These are phyloP conservation scores for Marmota flaviventris DNA, from an alignment of 2,113 vertebrate genomes.

Conservation along the genomic window DNA sequence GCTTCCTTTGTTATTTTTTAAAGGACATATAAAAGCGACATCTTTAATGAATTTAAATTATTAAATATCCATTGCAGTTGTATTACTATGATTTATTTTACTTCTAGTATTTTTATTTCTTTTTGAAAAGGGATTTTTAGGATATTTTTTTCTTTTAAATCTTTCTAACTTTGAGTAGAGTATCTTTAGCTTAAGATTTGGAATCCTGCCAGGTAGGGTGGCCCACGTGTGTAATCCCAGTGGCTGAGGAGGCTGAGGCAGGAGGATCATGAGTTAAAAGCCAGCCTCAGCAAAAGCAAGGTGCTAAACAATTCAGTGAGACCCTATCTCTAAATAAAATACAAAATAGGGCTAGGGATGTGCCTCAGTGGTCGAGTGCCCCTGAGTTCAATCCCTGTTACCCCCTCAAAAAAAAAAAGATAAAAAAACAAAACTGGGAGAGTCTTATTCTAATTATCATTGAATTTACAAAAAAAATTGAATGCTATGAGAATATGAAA, in stretches of 20 bases:
- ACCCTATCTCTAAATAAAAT: too few relatives aligned
- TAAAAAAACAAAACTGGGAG: not conserved
- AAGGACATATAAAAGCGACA: slow-evolving; percentile 70
- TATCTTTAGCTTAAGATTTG: not conserved
- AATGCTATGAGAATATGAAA: not conserved
- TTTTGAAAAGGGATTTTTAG: not conserved
- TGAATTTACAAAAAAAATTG: not conserved
- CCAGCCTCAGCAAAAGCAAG: too few relatives aligned
- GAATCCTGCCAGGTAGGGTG: not conserved
- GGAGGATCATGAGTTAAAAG: too few relatives aligned
- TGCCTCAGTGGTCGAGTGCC: too few relatives aligned
- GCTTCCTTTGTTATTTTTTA: slow-evolving; percentile 54
- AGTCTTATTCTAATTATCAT: not conserved
- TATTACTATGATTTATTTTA: not conserved
- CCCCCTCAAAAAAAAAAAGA: too few relatives aligned
- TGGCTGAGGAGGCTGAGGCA: too few relatives aligned
- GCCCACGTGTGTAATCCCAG: too few relatives aligned
- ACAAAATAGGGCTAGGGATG: too few relatives aligned
- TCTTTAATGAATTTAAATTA: slow-evolving; percentile 77
- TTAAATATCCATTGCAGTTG: not conserved
- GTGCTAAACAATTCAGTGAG: too few relatives aligned
- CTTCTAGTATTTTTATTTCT: not conserved
- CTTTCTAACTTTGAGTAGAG: not conserved
- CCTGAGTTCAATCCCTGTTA: too few relatives aligned
- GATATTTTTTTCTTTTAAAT: not conserved